These are phyloP conservation scores for Diarsia dahlii DNA, from an alignment of 2,888 invertebrate genomes.

Conservation along the genomic window DNA sequence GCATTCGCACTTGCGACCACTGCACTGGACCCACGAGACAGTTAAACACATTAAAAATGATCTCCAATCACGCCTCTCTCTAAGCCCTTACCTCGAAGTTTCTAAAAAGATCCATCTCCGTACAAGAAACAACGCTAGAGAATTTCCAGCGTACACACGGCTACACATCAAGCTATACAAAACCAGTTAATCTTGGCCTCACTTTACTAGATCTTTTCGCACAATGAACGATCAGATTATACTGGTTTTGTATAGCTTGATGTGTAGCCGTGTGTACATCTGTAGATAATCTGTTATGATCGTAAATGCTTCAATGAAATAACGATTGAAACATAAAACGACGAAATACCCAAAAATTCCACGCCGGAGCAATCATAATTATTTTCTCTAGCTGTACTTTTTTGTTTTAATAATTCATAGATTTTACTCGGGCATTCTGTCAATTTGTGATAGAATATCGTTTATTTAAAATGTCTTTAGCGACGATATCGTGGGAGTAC, in stretches of 20 bases:
- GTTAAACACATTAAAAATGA: no score
- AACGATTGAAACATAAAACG: conserved; percentile 23
- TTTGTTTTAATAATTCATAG: no score
- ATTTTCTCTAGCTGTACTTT: conserved; percentile 25
- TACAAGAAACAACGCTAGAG: not conserved
- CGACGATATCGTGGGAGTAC: not conserved
- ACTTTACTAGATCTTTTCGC: no score
- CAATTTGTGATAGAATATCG: not conserved
- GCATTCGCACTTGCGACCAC: no score
- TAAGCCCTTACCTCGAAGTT: not conserved
- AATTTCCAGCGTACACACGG: no score
- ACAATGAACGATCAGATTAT: no score
- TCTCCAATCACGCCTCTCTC: not conserved
- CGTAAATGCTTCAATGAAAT: conserved; percentile 19
- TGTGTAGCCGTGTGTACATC: no score
- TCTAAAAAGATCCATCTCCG: not conserved
- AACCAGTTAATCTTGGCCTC: no score
- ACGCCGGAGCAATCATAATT: conserved; percentile 32
- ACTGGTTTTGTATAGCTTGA: no score
- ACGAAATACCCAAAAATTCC: no score
- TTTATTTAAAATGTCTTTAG: not conserved
- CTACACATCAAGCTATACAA: no score
- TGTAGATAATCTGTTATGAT: conserved; percentile 2
- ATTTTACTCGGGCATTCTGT: not conserved
- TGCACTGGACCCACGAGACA: no score